These are phyloP conservation scores for Epizoanthus rinbou DNA, from an alignment of 92 coral and sea anemone genomes.

Conservation along the genomic window DNA sequence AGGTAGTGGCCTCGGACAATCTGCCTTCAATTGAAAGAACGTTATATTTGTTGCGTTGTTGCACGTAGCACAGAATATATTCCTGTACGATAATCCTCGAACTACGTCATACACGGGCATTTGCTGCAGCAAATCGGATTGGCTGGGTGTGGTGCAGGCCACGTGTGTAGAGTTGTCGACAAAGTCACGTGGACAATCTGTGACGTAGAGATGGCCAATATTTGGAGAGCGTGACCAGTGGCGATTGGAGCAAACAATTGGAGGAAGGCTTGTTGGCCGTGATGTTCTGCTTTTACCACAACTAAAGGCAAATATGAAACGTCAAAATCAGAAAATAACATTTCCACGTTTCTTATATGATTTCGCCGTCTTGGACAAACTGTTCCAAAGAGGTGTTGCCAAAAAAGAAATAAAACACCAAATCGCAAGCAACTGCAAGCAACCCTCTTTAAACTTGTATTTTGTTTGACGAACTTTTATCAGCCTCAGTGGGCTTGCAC, in stretches of 20 bases:
- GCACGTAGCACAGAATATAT: conserved; percentile 23
- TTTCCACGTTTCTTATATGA: too few species aligned
- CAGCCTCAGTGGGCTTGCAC: too few species aligned
- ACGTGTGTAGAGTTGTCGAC: neutral
- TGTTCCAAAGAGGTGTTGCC: too few species aligned
- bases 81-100: conserved; percentile 8
- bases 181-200: neutral
- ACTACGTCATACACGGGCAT: conserved; percentile 28
- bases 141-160: conserved; percentile 26
- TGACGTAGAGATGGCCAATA: conserved; percentile 23
- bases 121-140: conserved; percentile 22
- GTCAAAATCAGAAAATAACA: too few species aligned
- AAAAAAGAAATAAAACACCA: too few species aligned
- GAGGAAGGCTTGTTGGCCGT: neutral
- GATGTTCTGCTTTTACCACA: conserved; percentile 4
- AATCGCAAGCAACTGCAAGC: too few species aligned
- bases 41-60: neutral
- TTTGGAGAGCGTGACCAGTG: neutral
- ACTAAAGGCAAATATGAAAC: neutral
- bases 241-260: neutral
- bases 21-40: neutral
- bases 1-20: neutral
- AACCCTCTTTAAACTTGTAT: too few species aligned
- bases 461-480: too few species aligned
- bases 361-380: too few species aligned